Evolutionary conservation across 2,797 vertebrate species (phyloP).

Genomic region (Pipistrellus pipistrellus): DNA sequence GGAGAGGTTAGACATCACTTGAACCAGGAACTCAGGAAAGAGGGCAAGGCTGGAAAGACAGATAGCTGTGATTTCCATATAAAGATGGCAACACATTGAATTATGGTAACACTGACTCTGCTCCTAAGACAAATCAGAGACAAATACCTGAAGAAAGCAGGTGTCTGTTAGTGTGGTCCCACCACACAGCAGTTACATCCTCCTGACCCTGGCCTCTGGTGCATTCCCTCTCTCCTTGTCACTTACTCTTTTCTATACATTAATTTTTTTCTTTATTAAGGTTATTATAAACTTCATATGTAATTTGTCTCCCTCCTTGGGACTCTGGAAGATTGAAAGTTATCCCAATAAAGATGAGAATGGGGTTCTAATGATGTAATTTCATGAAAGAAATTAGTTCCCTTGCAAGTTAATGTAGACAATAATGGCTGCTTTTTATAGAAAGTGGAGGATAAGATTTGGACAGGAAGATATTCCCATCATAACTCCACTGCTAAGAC

Average conservation of each 20-base stretch:
- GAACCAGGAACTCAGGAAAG: neutral
- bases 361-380: neutral
- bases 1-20: neutral
- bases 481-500: neutral
- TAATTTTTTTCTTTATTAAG: slow-evolving; percentile 9
- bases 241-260: neutral
- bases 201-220: neutral
- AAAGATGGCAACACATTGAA: neutral
- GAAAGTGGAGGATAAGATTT: neutral
- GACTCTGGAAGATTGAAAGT: neutral
- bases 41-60: neutral
- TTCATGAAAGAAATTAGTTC: slow-evolving; percentile 24
- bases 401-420: neutral
- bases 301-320: neutral
- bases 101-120: neutral
- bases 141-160: neutral
- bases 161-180: neutral
- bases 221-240: neutral
- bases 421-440: slow-evolving; percentile 32
- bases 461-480: neutral
- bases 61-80: neutral
- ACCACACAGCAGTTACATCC: neutral
- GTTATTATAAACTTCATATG: neutral
- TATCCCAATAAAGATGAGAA: neutral
- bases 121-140: neutral